Evolutionary conservation across 2,888 invertebrate genomes (phyloP).

Genomic region (Drosophila fungiperda): DNA sequence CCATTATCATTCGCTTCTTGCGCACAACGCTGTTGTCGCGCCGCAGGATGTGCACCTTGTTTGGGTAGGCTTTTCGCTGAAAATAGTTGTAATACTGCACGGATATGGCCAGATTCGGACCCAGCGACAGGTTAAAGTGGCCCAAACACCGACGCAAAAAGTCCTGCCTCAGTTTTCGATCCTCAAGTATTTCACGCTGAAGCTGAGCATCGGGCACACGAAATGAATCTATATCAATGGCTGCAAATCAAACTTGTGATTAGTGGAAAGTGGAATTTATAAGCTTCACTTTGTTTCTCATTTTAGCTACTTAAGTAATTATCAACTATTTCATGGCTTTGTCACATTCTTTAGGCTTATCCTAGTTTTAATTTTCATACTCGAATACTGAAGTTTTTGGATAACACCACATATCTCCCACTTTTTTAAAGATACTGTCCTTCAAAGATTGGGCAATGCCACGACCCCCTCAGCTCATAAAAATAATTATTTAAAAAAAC

Average conservation of each 20-base stretch:
- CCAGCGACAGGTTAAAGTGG: conserved; percentile 87
- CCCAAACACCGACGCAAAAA: conserved; percentile 88
- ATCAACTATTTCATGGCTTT: too few relatives aligned
- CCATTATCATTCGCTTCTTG: conserved; percentile 78
- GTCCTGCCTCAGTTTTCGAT: conserved; percentile 87
- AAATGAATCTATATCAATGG: conserved; percentile 85
- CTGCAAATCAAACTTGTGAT: conserved; percentile 52
- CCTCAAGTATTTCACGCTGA: conserved; percentile 79
- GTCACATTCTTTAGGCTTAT: not conserved
- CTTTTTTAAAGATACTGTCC: not conserved
- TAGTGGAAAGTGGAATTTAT: not conserved
- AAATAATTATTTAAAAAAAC: too few relatives aligned
- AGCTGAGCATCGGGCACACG: conserved; percentile 85
- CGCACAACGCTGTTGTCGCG: conserved; percentile 86
- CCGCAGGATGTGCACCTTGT: conserved; percentile 85
- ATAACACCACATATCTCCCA: not conserved
- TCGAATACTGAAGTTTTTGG: not conserved
- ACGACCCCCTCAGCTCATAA: too few relatives aligned
- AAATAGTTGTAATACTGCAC: conserved; percentile 87
- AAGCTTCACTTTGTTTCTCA: not conserved
- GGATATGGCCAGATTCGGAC: conserved; percentile 87
- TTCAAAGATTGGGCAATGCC: too few relatives aligned
- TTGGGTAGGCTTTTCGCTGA: conserved; percentile 83
- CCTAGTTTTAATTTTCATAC: not conserved
- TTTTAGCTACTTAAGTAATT: not conserved